phyloP scores from a whole-genome alignment of 1,140 invertebrate genomes.

The Sipha flava region DNA sequence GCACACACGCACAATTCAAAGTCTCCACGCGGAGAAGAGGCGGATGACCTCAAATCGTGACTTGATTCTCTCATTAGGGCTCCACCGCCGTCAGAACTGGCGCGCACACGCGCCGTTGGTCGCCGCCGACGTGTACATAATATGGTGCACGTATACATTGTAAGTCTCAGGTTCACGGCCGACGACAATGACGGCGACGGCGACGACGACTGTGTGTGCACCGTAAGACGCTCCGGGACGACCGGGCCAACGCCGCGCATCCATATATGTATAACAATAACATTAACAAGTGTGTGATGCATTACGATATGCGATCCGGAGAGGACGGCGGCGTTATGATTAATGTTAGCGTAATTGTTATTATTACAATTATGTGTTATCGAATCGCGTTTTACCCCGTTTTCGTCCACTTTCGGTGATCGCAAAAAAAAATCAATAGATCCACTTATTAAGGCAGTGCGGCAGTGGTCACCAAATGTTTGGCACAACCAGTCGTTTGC shows the following conservation, averaged over 20 bases:
- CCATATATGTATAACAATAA: too few species aligned
- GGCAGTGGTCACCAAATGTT: too few species aligned
- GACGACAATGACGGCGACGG: background rate
- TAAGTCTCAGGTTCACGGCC: constrained; percentile 29
- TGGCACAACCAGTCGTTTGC: too few species aligned
- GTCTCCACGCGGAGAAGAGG: constrained; percentile 16
- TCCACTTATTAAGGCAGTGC: too few species aligned
- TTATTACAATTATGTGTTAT: too few species aligned
- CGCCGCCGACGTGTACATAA: background rate
- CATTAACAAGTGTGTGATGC: too few species aligned
- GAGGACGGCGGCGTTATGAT: too few species aligned
- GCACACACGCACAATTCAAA: background rate
- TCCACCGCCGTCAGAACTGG: background rate
- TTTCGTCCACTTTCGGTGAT: too few species aligned
- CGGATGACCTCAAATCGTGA: constrained; percentile 32
- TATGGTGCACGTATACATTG: background rate
- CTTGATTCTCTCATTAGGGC: constrained; percentile 30
- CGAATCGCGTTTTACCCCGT: too few species aligned
- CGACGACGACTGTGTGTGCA: background rate
- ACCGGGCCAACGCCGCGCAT: background rate
- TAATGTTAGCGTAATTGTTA: too few species aligned
- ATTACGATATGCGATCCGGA: background rate
- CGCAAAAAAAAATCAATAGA: too few species aligned
- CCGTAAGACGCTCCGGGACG: background rate
- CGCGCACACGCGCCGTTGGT: background rate